These are phyloP conservation scores for Cephus nigrinus DNA, from an alignment of 2,888 invertebrate genomes.

Conservation along the genomic window DNA sequence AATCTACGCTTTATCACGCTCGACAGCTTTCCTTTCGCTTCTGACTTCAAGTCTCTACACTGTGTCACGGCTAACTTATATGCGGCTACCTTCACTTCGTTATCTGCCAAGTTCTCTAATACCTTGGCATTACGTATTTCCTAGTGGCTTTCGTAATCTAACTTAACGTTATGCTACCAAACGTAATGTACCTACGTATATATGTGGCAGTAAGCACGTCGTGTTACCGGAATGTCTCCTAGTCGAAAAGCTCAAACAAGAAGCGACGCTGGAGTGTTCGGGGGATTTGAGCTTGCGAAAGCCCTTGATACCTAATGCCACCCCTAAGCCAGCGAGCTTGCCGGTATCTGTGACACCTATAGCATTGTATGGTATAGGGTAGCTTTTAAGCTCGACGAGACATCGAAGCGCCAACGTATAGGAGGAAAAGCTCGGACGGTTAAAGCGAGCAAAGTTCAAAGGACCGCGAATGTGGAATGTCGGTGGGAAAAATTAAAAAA, in stretches of 20 bases:
- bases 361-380: not conserved
- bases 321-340: not conserved
- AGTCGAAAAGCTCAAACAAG: not conserved
- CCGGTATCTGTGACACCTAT: not conserved
- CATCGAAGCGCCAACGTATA: not conserved
- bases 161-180: not conserved
- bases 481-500: too few species aligned
- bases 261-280: not conserved
- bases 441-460: not conserved
- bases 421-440: not conserved
- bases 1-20: too few species aligned
- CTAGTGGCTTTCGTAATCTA: not conserved
- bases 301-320: not conserved
- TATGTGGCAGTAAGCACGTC: not conserved
- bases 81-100: not conserved
- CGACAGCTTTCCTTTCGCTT: rapidly evolving
- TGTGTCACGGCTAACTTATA: too few species aligned
- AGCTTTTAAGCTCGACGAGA: not conserved
- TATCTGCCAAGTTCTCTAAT: not conserved
- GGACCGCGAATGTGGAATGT: not conserved
- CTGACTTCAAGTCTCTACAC: too few species aligned
- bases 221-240: not conserved
- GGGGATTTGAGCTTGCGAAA: not conserved
- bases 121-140: not conserved
- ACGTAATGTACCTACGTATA: not conserved